A percentile compares a stretch with the other conserved stretches of the same genome.
phyloP scores from a whole-genome alignment of 2,888 invertebrate species.

The Sinhomidia bicolor region DNA sequence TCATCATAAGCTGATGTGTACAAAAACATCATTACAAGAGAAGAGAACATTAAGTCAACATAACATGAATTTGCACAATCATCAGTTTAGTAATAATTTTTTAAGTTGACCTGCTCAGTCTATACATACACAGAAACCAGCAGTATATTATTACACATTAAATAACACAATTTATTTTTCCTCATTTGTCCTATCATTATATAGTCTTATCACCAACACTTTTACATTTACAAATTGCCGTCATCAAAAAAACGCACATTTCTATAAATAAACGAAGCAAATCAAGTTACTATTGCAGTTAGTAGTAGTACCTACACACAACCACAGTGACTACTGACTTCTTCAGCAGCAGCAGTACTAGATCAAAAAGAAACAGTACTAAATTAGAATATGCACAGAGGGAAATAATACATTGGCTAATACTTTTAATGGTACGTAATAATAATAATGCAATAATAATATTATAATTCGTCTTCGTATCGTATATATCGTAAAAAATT shows the following conservation, averaged over 20 bases:
- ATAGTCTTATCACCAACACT: background rate
- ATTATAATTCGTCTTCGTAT: background rate
- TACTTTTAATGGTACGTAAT: background rate
- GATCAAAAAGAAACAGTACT: background rate
- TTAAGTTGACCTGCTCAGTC: slow-evolving; percentile 25
- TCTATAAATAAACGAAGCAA: background rate
- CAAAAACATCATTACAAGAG: slow-evolving; percentile 16
- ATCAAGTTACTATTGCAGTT: too few relatives aligned
- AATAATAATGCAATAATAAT: background rate
- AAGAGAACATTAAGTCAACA: background rate
- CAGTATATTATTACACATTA: background rate
- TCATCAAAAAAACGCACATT: background rate
- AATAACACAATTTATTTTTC: background rate
- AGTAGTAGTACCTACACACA: too few relatives aligned
- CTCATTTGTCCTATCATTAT: background rate
- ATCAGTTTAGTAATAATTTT: slow-evolving; percentile 18
- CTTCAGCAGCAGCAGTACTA: background rate
- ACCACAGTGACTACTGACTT: background rate
- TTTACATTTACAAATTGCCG: background rate
- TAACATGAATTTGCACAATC: background rate
- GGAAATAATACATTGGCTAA: background rate
- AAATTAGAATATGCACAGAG: background rate
- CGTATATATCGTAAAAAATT: too few relatives aligned
- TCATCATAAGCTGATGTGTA: slow-evolving; percentile 60
- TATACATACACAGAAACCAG: background rate